Evolutionary conservation across 2,797 vertebrate species (phyloP), one percentile per base, ranked within the genome.

Genomic region (Tragopan temminckii): DNA sequence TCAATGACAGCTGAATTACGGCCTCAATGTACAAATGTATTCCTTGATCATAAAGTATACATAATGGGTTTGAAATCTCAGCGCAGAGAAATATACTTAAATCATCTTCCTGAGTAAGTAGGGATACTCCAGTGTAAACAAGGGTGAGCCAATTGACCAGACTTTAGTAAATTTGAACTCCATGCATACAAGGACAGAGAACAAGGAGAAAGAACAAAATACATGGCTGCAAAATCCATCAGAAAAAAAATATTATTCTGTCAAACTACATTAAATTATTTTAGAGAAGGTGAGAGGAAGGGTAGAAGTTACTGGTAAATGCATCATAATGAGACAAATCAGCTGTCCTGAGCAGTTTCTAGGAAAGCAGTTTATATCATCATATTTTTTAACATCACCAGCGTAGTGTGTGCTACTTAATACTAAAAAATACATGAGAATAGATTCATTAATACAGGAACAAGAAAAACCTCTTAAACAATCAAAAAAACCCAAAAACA

Each of bases 171-270:
- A 78, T 59, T 12, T 67, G 21, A 93, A 68, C 9, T 78, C 43
- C 74, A 82, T 89, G 85, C 80, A 77, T 17, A 29, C 71, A 85
- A 88, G 21, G n/a, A 78, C 72, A n/a, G n/a, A n/a, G n/a, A n/a
- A n/a, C n/a, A n/a, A n/a, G n/a, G n/a, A 68, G 38, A 75, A 85
- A 71, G 16, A 23, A 7, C 16, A 70, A 77, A 87, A 5, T 87
- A 80, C 43, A 68, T 11, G 61, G 75, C 20, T 53, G 42, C 33
- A 35, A 50, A 50, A 46, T 70, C 67, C 15, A 85, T 15, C 4
- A 1, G 16, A 23, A 81, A 80, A 81, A 80, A 78, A 77, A 21
- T 27, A 43, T 10, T 19, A 43, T 20, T 25, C 15, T 50, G 19
- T 63, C n/a, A 16, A 14, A 78, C 86, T 48, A 64, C 18, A 85